Evolutionary conservation across 2,797 vertebrate species (phyloP).

Genomic region (Phylloscopus collybita): DNA sequence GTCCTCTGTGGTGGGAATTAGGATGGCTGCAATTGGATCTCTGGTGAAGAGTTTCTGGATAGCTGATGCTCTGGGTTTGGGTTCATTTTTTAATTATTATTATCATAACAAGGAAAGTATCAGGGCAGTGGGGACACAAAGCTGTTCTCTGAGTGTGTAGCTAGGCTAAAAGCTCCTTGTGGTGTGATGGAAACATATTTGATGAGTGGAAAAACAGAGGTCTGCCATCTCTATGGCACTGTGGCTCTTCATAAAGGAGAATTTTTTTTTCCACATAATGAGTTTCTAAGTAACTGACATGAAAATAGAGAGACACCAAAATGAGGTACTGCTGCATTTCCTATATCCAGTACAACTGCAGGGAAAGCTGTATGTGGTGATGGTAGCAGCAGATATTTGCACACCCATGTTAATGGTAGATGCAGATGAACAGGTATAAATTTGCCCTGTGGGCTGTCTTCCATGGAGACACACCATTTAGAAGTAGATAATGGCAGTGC

Average conservation of each 20-base stretch:
- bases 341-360: background rate
- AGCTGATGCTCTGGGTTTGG: background rate
- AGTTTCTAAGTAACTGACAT: background rate
- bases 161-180: background rate
- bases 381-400: background rate
- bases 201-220: background rate
- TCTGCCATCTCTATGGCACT: background rate
- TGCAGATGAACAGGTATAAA: background rate
- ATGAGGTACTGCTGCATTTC: background rate
- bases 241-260: background rate
- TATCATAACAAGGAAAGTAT: background rate
- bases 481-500: background rate
- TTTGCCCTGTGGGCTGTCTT: background rate
- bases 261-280: background rate
- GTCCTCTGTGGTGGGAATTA: background rate
- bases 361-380: background rate
- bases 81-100: background rate
- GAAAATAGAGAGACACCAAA: background rate
- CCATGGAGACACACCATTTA: background rate
- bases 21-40: background rate
- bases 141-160: background rate
- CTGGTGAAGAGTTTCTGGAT: background rate
- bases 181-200: background rate
- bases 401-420: background rate
- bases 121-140: background rate